Conservation (phyloP, 2,888 invertebrate species). For the Hypselothyrea guttata region DNA sequence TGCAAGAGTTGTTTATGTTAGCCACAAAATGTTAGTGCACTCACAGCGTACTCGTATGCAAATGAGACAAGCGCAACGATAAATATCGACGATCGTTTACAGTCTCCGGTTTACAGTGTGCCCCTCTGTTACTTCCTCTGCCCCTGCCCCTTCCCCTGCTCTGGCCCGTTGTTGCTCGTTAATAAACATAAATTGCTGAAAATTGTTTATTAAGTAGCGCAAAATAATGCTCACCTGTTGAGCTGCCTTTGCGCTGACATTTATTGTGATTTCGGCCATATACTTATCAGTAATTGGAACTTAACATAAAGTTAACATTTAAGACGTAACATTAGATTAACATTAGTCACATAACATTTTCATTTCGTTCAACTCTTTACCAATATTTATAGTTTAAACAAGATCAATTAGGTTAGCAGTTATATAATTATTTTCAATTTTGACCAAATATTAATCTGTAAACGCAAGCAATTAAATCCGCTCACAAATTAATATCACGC, state of each 20-base stretch:
- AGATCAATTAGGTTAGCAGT: slow-evolving; percentile 2
- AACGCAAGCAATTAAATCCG: slow-evolving; percentile 38
- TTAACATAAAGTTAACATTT: too few species aligned
- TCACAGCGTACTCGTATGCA: slow-evolving; percentile 45
- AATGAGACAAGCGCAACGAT: slow-evolving; percentile 41
- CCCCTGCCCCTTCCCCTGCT: background rate
- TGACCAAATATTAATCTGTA: slow-evolving; percentile 8
- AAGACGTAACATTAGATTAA: too few species aligned
- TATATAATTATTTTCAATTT: slow-evolving; percentile 30
- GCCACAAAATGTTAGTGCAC: slow-evolving; percentile 40
- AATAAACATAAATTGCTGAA: slow-evolving; percentile 68
- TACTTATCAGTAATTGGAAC: too few species aligned
- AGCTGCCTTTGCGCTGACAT: slow-evolving; percentile 33
- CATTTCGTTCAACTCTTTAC: too few species aligned
- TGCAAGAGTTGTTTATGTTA: slow-evolving; percentile 48
- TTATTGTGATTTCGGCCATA: slow-evolving; percentile 24
- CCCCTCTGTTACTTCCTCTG: background rate
- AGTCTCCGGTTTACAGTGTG: slow-evolving; percentile 11
- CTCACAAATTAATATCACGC: slow-evolving; percentile 46
- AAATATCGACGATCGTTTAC: slow-evolving; percentile 24
- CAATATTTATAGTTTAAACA: too few species aligned
- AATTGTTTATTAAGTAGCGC: slow-evolving; percentile 63
- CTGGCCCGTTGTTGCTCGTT: slow-evolving; percentile 42
- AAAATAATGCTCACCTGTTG: slow-evolving; percentile 48
- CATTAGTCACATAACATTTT: too few species aligned